Evolutionary conservation across 2,888 invertebrate species (phyloP).

Genomic region (Tinea pellionella): DNA sequence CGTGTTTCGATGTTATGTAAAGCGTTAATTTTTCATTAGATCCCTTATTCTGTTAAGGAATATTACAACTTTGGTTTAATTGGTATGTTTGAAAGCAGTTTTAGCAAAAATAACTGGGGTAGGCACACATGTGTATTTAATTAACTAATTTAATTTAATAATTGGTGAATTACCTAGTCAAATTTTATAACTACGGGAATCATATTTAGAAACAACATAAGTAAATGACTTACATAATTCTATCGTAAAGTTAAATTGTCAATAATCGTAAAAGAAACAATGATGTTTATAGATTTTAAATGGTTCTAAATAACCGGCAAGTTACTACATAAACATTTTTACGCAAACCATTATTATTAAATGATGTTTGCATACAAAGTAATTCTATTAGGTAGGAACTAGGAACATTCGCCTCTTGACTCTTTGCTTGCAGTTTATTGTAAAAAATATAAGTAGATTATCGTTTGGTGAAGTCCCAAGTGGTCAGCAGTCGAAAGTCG

Average conservation of each 20-base stretch:
- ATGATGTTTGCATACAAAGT: neutral
- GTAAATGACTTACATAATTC: slow-evolving; percentile 3
- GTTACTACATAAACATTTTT: neutral
- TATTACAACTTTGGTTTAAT: no score
- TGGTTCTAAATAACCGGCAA: slow-evolving; percentile 1
- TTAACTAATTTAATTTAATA: no score
- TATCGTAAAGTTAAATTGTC: neutral
- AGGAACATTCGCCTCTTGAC: neutral
- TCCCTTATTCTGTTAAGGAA: neutral
- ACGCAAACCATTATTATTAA: neutral
- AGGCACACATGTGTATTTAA: no score
- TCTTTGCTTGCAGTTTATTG: neutral
- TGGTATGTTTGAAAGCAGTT: no score
- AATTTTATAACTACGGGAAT: neutral
- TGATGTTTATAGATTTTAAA: slow-evolving; percentile 7
- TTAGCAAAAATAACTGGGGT: no score
- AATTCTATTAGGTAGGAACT: neutral
- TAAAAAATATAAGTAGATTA: neutral
- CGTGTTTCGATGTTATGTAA: neutral
- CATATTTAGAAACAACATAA: neutral
- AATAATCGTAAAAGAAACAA: slow-evolving; percentile 4
- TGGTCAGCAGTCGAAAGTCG: slow-evolving; percentile 23
- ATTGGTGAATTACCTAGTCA: neutral
- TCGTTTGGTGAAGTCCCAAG: neutral
- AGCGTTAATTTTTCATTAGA: neutral